Evolutionary conservation across 35 echinoderm and acorn worm genomes (phyloP).

Genomic region (Holothuria glaberrima): DNA sequence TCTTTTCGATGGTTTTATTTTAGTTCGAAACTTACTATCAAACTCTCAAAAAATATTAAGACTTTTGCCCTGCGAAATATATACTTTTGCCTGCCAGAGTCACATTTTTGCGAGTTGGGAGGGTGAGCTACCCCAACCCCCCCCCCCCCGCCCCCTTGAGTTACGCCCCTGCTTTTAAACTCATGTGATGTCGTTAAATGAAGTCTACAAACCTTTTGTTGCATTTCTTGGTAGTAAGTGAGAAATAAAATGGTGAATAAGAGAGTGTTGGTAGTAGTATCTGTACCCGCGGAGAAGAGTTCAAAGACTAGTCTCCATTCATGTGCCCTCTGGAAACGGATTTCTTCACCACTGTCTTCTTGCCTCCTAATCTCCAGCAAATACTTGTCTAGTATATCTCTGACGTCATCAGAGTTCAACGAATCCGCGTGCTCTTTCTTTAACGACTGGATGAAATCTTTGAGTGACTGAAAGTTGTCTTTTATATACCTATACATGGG

Average conservation of each 20-base stretch:
- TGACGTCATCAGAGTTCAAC: constrained; percentile 16
- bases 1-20: no score
- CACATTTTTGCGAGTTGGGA: no score
- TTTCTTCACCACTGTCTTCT: background rate
- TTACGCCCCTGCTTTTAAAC: no score
- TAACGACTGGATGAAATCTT: background rate
- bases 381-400: constrained; percentile 52
- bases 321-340: background rate
- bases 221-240: constrained; percentile 55
- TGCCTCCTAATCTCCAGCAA: constrained; percentile 26
- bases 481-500: constrained; percentile 21
- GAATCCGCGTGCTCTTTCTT: constrained; percentile 50
- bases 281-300: constrained; percentile 72
- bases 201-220: constrained; percentile 73
- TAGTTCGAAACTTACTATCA: no score
- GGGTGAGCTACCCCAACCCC: no score
- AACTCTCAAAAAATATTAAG: no score
- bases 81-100: no score
- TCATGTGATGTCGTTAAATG: no score
- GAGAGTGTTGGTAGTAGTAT: constrained; percentile 69
- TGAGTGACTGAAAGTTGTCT: background rate
- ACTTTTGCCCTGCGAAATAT: no score
- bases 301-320: no score
- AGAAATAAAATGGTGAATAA: constrained; percentile 52
- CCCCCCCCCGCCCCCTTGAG: no score